Conservation (phyloP, 2,888 invertebrate genomes). For the Lutraria lutraria region DNA sequence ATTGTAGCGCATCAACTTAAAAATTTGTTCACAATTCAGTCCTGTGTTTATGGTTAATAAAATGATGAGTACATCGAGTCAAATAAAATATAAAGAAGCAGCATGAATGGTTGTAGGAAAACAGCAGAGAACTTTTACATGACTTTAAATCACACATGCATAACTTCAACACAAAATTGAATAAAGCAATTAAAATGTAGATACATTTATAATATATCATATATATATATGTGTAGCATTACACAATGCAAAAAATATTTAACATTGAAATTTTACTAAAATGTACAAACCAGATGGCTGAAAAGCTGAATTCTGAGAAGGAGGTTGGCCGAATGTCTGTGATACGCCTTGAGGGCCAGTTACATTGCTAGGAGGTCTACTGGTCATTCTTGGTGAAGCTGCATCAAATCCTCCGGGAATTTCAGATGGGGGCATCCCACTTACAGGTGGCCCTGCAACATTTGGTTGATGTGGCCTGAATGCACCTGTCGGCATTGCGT, state of each 20-base stretch:
- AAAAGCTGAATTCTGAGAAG: slow-evolving; percentile 23
- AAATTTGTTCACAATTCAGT: background rate
- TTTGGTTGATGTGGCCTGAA: slow-evolving; percentile 28
- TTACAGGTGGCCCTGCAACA: background rate
- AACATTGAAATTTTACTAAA: background rate
- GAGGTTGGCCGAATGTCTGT: slow-evolving; percentile 2
- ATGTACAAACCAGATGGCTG: background rate
- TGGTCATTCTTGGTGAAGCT: slow-evolving; percentile 5
- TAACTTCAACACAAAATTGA: slow-evolving; percentile 8
- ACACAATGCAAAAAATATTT: background rate
- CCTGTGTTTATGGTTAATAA: background rate
- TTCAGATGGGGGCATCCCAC: slow-evolving; percentile 18
- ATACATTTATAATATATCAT: too few relatives aligned
- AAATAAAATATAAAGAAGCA: background rate
- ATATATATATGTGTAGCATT: background rate
- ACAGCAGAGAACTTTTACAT: too few relatives aligned
- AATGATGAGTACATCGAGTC: background rate
- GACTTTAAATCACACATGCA: slow-evolving; percentile 9
- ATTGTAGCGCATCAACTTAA: too few relatives aligned
- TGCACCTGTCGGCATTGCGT: slow-evolving; percentile 4
- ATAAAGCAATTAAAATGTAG: background rate
- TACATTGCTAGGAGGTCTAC: background rate
- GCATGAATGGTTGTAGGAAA: too few relatives aligned
- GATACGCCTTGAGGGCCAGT: background rate
- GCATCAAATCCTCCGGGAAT: background rate